Conservation (phyloP, 2,888 invertebrate species). For the Caradrina clavipalpis region DNA sequence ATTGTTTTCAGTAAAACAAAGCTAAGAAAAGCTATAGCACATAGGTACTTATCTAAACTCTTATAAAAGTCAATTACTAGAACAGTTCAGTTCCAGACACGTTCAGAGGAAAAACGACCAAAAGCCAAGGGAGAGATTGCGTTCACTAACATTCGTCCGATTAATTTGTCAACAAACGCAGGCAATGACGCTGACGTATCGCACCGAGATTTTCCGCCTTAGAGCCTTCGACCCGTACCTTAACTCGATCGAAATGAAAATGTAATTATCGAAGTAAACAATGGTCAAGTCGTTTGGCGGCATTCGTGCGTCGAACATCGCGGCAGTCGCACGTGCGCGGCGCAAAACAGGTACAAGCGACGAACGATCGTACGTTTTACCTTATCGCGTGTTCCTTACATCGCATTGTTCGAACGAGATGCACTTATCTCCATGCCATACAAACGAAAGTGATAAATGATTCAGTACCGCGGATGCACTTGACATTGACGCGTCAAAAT, state of each 20-base stretch:
- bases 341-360: constrained; percentile 74
- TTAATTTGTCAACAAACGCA: constrained; percentile 64
- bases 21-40: no score
- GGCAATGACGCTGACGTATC: constrained; percentile 74
- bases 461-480: constrained; percentile 77
- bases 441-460: constrained; percentile 71
- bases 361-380: constrained; percentile 77
- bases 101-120: constrained; percentile 25
- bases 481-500: constrained; percentile 78
- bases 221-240: constrained; percentile 83
- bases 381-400: constrained; percentile 80
- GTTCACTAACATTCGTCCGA: constrained; percentile 56
- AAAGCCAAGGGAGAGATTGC: constrained; percentile 32
- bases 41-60: no score
- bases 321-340: constrained; percentile 82
- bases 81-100: background rate
- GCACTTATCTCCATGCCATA: constrained; percentile 76
- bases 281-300: constrained; percentile 81
- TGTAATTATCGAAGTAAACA: constrained; percentile 89
- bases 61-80: no score
- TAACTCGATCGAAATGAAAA: constrained; percentile 88
- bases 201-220: constrained; percentile 84
- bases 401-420: constrained; percentile 75
- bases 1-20: no score
- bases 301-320: constrained; percentile 88